A percentile compares a stretch with the other conserved stretches of the same genome.
phyloP scores from a whole-genome alignment of 2,113 vertebrate genomes.

The Oreochromis spilurus region DNA sequence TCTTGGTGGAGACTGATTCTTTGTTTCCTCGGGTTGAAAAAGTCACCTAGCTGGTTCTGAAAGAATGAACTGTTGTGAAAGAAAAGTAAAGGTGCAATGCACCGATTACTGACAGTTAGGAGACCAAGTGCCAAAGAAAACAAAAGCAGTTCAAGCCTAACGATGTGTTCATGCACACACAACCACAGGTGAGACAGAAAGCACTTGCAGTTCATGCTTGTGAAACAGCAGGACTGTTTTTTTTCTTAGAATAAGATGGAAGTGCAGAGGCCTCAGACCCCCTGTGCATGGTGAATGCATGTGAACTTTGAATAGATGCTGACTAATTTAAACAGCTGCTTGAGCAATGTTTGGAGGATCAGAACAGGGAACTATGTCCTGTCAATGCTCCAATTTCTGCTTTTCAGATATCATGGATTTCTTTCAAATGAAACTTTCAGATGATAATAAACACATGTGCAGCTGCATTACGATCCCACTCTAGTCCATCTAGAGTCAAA shows the following conservation, averaged over 20 bases:
- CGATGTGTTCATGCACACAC: background rate
- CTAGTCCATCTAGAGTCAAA: background rate
- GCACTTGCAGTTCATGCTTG: background rate
- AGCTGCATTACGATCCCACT: background rate
- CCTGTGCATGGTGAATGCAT: background rate
- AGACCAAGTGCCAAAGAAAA: background rate
- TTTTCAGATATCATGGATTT: background rate
- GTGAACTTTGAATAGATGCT: background rate
- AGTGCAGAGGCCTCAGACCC: background rate
- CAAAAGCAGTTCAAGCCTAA: background rate
- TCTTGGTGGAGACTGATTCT: background rate
- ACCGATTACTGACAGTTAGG: background rate
- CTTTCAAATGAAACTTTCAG: background rate
- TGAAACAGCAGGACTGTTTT: background rate
- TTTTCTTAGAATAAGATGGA: background rate
- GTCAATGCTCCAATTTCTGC: background rate
- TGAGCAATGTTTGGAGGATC: background rate
- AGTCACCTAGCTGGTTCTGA: slow-evolving; percentile 17
- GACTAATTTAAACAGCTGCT: background rate
- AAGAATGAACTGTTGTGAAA: background rate
- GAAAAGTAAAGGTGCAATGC: background rate
- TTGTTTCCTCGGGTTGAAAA: background rate
- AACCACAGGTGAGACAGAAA: background rate
- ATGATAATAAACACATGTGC: background rate
- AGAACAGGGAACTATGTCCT: background rate